Percentiles rank a stretch among this genome's conserved stretches.
Conservation (phyloP, 2,797 vertebrate genomes). For the Darevskia mixta region DNA sequence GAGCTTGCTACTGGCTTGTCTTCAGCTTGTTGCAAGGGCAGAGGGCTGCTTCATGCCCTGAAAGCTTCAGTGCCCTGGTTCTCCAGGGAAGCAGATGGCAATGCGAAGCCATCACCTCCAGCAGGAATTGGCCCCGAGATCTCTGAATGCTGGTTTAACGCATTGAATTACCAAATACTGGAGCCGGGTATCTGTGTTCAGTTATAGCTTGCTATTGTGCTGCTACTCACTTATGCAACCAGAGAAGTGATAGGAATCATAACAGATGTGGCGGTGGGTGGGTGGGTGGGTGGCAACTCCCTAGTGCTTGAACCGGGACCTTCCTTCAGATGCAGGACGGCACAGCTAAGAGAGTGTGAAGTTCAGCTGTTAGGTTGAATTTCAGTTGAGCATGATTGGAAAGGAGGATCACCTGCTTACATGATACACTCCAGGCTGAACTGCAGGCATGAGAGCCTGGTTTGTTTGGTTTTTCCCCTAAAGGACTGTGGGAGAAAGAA, state of each 20-base stretch:
- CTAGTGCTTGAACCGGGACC: background rate
- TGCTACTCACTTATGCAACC: background rate
- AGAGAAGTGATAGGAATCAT: constrained; percentile 1
- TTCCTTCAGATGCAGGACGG: background rate
- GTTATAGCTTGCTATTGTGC: background rate
- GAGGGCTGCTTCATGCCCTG: background rate
- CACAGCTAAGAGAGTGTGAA: background rate
- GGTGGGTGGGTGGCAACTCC: background rate
- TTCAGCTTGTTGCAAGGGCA: too few relatives aligned
- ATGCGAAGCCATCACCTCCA: background rate
- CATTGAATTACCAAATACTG: background rate
- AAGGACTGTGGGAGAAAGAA: background rate
- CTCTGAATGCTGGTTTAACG: background rate
- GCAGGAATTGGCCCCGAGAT: background rate
- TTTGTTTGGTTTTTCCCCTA: too few relatives aligned
- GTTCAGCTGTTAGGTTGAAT: background rate
- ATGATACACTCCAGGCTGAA: background rate
- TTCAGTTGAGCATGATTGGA: background rate
- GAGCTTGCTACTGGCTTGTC: background rate
- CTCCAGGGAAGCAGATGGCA: background rate
- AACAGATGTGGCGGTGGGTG: background rate
- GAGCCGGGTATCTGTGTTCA: background rate
- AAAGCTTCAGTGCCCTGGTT: background rate
- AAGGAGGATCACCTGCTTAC: background rate
- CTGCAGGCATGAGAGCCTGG: background rate